Evolutionary conservation across 1,140 invertebrate species (phyloP), one percentile per base, ranked within the genome.

Genomic region (Drosophila pseudoananassae): DNA sequence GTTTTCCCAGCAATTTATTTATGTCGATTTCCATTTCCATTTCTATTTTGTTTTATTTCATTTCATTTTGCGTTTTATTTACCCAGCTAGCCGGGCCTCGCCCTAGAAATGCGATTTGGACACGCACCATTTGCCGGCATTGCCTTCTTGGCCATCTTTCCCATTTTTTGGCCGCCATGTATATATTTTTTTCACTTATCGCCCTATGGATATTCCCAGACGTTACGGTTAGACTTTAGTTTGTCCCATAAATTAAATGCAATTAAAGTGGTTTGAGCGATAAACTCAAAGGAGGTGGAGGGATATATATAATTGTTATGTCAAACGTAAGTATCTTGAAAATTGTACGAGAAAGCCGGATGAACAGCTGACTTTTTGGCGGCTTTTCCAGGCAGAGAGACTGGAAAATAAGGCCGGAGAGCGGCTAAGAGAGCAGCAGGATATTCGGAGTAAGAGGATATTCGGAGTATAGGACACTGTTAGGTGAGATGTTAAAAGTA

Each of bases 1-100:
- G 73, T 70, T 84, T 85, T 80, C 63, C 43, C 56, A 61, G 59
- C 66, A 84, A 84, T 85, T 87, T 85, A 85, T 85, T 81, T 77
- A 81, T 80, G 74, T 57, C 74, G 58, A 77, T 77, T 71, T 53
- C 49, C 53, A 74, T 79, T 68, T 76, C 50, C 53, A 74, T 79
- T 68, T 76, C 50, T 60, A 81, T 73, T 69, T 82, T 85, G 66
- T 65, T 79, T 84, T 72, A 80, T 84, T 76, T 76, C 27, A 70
- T 57, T 56, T 66, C 53, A 56, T 77, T 60, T 68, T 50, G 51
- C 60, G 40, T 69, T 85, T 80, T 80, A 80, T 84, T 84, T 69
- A 66, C 63, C 8, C 25, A 64, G 60, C 56, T 36, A 38, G 57
- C 20, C 61, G 57, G 40, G 78, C 58, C 66, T 76, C 45, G 65